Percentiles rank a stretch among this genome's conserved stretches.
Conservation (phyloP, 2,888 invertebrate genomes). For the Drosophila aldrichi region DNA sequence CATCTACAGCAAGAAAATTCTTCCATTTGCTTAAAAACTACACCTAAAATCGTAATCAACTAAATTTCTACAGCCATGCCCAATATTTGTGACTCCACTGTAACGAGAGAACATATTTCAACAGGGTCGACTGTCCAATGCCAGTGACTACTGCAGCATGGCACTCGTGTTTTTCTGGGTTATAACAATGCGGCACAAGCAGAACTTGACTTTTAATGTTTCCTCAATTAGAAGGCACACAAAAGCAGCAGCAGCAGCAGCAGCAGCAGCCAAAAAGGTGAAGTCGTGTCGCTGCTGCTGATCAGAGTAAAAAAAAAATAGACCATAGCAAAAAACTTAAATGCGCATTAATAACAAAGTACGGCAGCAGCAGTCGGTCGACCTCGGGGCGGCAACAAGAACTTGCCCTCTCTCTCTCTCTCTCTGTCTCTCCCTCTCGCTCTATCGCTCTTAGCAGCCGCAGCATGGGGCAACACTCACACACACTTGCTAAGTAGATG, state of each 20-base stretch:
- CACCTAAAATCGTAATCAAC: neutral
- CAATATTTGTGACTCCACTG: conserved; percentile 2
- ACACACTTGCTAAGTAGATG: conserved; percentile 68
- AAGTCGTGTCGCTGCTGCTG: conserved; percentile 48
- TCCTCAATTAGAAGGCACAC: conserved; percentile 78
- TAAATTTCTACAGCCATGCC: neutral
- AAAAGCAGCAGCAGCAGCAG: conserved; percentile 51
- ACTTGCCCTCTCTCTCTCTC: neutral
- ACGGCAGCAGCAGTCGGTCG: conserved; percentile 38
- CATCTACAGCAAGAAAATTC: too few species aligned
- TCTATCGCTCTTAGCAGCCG: conserved; percentile 5
- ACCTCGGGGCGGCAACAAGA: conserved; percentile 19
- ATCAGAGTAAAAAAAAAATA: conserved; percentile 2
- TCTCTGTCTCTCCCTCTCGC: neutral
- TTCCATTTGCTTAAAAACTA: neutral
- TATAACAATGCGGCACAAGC: conserved; percentile 76
- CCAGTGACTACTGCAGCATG: conserved; percentile 67
- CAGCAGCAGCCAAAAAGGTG: conserved; percentile 69
- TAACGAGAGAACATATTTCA: conserved; percentile 7
- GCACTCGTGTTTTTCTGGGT: conserved; percentile 79
- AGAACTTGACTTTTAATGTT: conserved; percentile 80
- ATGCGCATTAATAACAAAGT: conserved; percentile 79
- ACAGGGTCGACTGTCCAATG: conserved; percentile 13
- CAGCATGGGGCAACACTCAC: conserved; percentile 25
- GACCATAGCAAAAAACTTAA: conserved; percentile 54